Base-by-base conservation (phyloP, 2,888 invertebrate genomes). In the Caenorhabditis sp. region DNA sequence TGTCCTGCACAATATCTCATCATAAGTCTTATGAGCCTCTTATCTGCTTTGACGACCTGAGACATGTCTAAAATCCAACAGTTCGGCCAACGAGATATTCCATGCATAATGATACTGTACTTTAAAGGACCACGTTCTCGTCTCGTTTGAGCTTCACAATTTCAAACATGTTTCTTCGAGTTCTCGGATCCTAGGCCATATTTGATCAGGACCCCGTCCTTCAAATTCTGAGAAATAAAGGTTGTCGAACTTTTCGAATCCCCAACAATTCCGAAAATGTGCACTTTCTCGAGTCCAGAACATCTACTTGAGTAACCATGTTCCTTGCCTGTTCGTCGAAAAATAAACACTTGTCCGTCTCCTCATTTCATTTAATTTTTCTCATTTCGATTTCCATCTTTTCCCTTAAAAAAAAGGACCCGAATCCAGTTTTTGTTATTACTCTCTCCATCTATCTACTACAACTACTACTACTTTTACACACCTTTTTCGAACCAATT, bases 391-490 rank as follows among this genome's bases (percentile, higher is more conserved):
- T 28, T 26, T 6, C 56, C 56, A 63, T 73, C 61, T 51, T 72
- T 31, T 19, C 38, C 38, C 38, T n/a, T n/a, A n/a, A n/a, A n/a
- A 61, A 26, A 69, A 26, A 58, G 12, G 22, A 41, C 3, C 19
- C 12, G n/a, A 74, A 77, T 76, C 68, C 76, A 51, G 76, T 76
- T 69, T 68, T 76, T 68, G 56, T 63, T 76, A 76, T 68, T 61
- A 69, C 69, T 79, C 61, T 58, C 31, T 31, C 58, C 28, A n/a
- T 14, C 19, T n/a, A 7, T 19, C 19, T 63, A 35, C 64, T 63
- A 54, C 64, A 28, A 44, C 14, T 28, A 14, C 24, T 61, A 28
- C 61, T 61, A 22, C 64, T 54, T 56, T 58, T 64, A 56, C 56
- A 75, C 66, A 56, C 19, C 61, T 41, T 61, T 51, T 41, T 41